Evolutionary conservation across 2,888 invertebrate species (phyloP), one percentile per base, ranked within the genome.

Genomic region (Cantharis flavilabris): DNA sequence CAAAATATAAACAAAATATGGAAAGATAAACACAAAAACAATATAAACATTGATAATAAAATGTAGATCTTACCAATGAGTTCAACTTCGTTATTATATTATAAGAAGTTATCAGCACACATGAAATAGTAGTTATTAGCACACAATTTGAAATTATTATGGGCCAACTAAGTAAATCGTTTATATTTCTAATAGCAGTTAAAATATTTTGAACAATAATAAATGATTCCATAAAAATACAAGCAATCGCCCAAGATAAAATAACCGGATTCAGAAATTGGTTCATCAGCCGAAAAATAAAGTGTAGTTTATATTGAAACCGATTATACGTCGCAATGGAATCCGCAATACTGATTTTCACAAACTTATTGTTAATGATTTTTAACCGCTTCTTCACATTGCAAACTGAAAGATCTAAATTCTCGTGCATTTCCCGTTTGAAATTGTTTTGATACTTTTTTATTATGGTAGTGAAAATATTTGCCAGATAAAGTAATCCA

Each of bases 51-150:
- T 16, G 16, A 16, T 16, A 1, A 16, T n/a, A 16, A 16, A 16
- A 1, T 20, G 20, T 3, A 20, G 20, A 20, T 23, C 23, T 23
- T 23, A 23, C 23, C 23, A 23, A 23, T 5, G 23, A 23, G 23
- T 23, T 23, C 5, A 7, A 5, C 1, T 5, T 23, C 1, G 3
- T 4, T 33, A 13, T 0, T 3, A 13, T 33, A 3, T 13, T 33
- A 3, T 13, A 33, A 33, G 33, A 33, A 33, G 13, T 13, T 13
- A 33, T 1, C 13, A 33, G 4, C 13, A 33, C 3, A 4, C 1
- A 1, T 13, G 13, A 3, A 3, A 3, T 4, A 13, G 0, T 1
- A 13, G 1, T 3, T 0, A 11, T 3, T 13, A 33, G 3, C 4
- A 13, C 4, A 3, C 3, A 1, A 13, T 33, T 13, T n/a, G n/a